These are phyloP conservation scores for Procambarus clarkii DNA, from an alignment of 1,140 invertebrate species.

Conservation along the genomic window DNA sequence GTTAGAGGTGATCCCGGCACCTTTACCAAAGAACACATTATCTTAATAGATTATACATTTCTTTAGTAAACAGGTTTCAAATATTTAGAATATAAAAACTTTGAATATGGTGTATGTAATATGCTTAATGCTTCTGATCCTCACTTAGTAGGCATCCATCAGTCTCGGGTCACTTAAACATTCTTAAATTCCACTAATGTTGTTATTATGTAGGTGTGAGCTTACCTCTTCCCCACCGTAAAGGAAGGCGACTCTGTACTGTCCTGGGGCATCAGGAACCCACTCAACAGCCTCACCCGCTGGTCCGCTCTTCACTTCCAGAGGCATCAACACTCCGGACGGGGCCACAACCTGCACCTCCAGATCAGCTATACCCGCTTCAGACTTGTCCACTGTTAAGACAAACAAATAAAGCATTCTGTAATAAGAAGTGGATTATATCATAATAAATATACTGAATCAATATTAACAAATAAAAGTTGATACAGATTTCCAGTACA, in stretches of 20 bases:
- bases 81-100: too few relatives aligned
- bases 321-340: constrained; percentile 88
- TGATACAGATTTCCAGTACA: constrained; percentile 41
- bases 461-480: background rate
- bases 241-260: constrained; percentile 91
- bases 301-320: constrained; percentile 84
- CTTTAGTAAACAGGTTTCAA: too few relatives aligned
- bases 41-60: too few relatives aligned
- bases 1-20: constrained; percentile 79
- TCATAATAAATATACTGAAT: background rate
- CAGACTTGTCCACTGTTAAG: constrained; percentile 85
- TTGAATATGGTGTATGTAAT: too few relatives aligned
- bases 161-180: too few relatives aligned
- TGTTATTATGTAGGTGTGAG: constrained; percentile 70
- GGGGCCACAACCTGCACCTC: constrained; percentile 93
- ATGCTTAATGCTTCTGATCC: too few relatives aligned
- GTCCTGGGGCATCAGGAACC: constrained; percentile 89
- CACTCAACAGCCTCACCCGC: constrained; percentile 90
- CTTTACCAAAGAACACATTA: background rate
- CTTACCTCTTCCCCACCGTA: constrained; percentile 86
- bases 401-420: background rate
- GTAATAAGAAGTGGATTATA: background rate
- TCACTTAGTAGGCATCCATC: too few relatives aligned
- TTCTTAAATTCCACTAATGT: background rate
- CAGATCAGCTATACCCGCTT: constrained; percentile 92